Conservation (phyloP, 2,113 vertebrate species). For the Aleadryas rufinucha region DNA sequence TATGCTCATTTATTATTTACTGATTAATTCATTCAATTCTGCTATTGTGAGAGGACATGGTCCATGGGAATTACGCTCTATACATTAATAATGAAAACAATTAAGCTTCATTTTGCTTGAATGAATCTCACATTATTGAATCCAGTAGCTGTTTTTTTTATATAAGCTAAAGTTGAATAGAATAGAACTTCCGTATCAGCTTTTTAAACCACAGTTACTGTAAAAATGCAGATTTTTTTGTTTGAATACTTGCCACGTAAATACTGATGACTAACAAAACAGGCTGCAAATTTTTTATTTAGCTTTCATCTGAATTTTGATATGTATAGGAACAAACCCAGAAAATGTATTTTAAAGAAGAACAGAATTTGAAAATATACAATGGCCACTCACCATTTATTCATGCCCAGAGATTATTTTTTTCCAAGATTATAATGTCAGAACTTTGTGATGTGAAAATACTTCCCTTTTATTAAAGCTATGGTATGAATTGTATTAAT, state of each 20-base stretch:
- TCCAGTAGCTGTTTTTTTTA: background rate
- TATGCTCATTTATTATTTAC: background rate
- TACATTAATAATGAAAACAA: conserved; percentile 3
- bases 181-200: background rate
- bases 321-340: background rate
- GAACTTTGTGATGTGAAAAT: background rate
- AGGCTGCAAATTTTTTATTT: background rate
- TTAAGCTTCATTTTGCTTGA: conserved; percentile 4
- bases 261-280: background rate
- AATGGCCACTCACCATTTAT: background rate
- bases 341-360: background rate
- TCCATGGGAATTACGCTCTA: background rate
- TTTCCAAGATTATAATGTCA: background rate
- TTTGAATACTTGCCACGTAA: background rate
- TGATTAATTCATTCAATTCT: background rate
- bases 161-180: background rate
- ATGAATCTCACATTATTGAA: background rate
- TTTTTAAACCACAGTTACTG: background rate
- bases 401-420: background rate
- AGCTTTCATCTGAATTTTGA: background rate
- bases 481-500: background rate
- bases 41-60: background rate
- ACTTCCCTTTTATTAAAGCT: background rate
- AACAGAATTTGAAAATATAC: background rate
- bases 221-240: background rate